Conservation (phyloP, 2,888 invertebrate species). For the Xanthorhoe designata region DNA sequence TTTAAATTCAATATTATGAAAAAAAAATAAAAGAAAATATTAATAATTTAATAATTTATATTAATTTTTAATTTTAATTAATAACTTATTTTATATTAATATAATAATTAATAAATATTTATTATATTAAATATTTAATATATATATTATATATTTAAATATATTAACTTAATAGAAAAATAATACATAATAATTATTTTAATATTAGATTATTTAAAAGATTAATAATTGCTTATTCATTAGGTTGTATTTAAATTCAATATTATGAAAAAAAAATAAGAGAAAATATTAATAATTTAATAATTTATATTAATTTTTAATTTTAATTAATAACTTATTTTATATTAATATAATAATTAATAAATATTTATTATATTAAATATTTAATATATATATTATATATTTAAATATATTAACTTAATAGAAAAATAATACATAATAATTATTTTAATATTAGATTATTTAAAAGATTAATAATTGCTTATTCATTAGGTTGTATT, state of each 20-base stretch:
- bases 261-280: slow-evolving; percentile 49
- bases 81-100: not conserved
- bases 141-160: slow-evolving; percentile 25
- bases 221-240: slow-evolving; percentile 48
- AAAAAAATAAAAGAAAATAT: slow-evolving; percentile 46
- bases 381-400: slow-evolving; percentile 34
- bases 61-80: slow-evolving; percentile 23
- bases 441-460: slow-evolving; percentile 46
- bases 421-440: slow-evolving; percentile 46
- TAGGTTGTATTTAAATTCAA: slow-evolving; percentile 47
- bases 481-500: slow-evolving; percentile 39
- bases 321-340: not conserved
- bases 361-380: slow-evolving; percentile 24
- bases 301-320: slow-evolving; percentile 20
- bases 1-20: too few relatives aligned
- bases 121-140: slow-evolving; percentile 32
- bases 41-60: slow-evolving; percentile 41
- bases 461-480: slow-evolving; percentile 47
- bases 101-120: not conserved
- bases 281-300: slow-evolving; percentile 24
- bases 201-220: slow-evolving; percentile 40
- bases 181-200: slow-evolving; percentile 50
- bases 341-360: slow-evolving; percentile 20
- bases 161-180: slow-evolving; percentile 43
- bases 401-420: slow-evolving; percentile 46